Conservation (phyloP, 2,888 invertebrate genomes). For the Coelopa pilipes region DNA sequence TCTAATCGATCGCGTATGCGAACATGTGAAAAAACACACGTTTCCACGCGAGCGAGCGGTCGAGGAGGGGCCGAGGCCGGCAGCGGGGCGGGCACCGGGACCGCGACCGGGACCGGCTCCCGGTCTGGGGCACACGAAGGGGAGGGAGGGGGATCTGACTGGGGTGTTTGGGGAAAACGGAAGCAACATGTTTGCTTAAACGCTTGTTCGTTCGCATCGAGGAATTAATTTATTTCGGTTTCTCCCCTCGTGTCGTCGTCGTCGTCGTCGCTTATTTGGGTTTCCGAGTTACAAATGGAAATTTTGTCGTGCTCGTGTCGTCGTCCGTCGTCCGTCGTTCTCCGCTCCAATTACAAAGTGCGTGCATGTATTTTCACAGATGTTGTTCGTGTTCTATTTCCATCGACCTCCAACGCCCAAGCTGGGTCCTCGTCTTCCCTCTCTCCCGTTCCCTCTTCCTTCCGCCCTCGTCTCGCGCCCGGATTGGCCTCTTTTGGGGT, state of each 20-base stretch:
- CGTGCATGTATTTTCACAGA: not conserved
- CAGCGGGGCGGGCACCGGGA: not conserved
- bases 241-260: no score
- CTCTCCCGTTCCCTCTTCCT: no score
- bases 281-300: no score
- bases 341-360: not conserved
- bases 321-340: not conserved
- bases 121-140: no score
- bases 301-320: no score
- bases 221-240: not conserved
- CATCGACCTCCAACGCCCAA: not conserved
- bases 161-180: slow-evolving; percentile 37
- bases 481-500: no score
- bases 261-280: not conserved
- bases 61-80: not conserved
- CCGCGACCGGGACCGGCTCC: not conserved
- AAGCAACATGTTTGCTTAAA: slow-evolving; percentile 41
- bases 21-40: slow-evolving; percentile 45
- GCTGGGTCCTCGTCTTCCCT: not conserved
- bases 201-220: slow-evolving; percentile 40
- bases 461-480: no score
- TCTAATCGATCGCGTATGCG: slow-evolving; percentile 12
- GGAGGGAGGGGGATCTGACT: not conserved
- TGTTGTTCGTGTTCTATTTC: not conserved
- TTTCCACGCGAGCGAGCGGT: slow-evolving; percentile 36